Percentiles rank a stretch among this genome's conserved stretches.
Evolutionary conservation across 2,797 vertebrate genomes (phyloP).

Genomic region (Crocodylus rhombifer): DNA sequence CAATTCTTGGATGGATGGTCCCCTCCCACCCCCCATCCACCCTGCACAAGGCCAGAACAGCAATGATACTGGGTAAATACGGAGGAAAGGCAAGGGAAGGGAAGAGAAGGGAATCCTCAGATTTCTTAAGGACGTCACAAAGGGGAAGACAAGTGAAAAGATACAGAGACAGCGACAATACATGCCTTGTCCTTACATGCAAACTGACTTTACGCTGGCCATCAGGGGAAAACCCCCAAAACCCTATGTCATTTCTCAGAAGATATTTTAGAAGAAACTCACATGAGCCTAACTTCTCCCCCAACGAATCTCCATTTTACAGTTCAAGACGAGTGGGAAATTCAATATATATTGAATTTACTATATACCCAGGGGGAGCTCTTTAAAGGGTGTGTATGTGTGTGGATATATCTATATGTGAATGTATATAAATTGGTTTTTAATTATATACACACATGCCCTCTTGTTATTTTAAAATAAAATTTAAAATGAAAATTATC

Average conservation of each 20-base stretch:
- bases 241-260: neutral
- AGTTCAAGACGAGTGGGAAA: neutral
- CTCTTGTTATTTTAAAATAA: too few species aligned
- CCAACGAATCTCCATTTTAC: fast-evolving
- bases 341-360: too few species aligned
- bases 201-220: neutral
- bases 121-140: neutral
- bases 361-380: too few species aligned
- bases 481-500: too few species aligned
- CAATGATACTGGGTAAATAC: neutral
- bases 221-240: neutral
- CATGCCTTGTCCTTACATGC: neutral
- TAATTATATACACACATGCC: too few species aligned
- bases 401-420: too few species aligned
- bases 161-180: neutral
- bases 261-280: neutral
- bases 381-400: too few species aligned
- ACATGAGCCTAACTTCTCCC: neutral
- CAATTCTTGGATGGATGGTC: neutral
- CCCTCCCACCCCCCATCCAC: too few species aligned
- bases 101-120: neutral
- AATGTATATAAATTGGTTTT: too few species aligned
- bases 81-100: too few species aligned
- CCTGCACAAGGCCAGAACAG: neutral
- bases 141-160: too few species aligned